Conservation (phyloP, 2,888 invertebrate species). For the Tipula helvola region DNA sequence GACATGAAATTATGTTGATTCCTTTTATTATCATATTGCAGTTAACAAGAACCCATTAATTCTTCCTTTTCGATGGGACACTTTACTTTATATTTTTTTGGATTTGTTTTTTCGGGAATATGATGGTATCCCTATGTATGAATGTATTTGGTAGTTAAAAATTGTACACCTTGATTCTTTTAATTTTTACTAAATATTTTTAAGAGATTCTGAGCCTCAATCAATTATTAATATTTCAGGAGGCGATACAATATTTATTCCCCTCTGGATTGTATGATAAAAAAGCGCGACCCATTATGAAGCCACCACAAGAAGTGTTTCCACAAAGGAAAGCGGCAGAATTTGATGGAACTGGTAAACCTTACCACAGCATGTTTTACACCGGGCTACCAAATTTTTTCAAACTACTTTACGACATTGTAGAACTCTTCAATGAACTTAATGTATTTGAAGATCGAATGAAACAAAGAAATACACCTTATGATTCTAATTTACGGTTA, state of each 20-base stretch:
- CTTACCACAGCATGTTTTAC: conserved; percentile 84
- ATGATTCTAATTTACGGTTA: conserved; percentile 26
- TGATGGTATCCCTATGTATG: no score
- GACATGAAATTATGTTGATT: no score
- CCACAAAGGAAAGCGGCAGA: conserved; percentile 74
- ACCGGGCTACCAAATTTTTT: conserved; percentile 80
- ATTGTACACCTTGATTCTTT: no score
- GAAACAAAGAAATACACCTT: conserved; percentile 45
- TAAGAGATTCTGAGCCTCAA: not conserved
- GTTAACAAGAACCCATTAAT: no score
- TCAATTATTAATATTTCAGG: conserved; percentile 37
- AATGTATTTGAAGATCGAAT: conserved; percentile 60
- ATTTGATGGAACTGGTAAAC: conserved; percentile 83
- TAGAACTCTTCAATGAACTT: conserved; percentile 51
- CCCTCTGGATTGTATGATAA: conserved; percentile 85
- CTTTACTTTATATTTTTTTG: no score
- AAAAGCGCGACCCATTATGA: conserved; percentile 79
- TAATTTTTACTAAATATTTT: no score
- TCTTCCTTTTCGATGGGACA: no score
- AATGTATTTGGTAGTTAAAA: no score
- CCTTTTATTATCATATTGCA: no score
- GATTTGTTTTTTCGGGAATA: no score
- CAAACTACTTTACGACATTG: conserved; percentile 65
- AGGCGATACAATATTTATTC: conserved; percentile 85
- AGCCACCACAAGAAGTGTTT: conserved; percentile 77